Evolutionary conservation across 2,797 vertebrate species (phyloP).

Genomic region (Melanotaenia nigrans): DNA sequence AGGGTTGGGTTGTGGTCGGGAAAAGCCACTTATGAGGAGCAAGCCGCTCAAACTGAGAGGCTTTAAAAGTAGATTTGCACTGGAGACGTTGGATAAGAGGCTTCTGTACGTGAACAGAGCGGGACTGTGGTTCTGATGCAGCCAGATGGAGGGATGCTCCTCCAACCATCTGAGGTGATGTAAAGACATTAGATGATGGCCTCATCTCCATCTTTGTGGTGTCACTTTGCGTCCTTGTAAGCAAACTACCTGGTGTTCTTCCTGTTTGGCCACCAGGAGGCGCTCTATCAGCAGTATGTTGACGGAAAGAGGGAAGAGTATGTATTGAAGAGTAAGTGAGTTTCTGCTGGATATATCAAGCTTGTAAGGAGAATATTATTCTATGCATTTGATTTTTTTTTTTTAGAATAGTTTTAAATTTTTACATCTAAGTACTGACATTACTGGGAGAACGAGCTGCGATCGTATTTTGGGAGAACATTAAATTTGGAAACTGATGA

Average conservation of each 20-base stretch:
- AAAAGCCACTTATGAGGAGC: conserved; percentile 55
- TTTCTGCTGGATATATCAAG: conserved; percentile 18
- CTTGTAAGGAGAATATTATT: conserved; percentile 34
- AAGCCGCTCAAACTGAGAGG: conserved; percentile 42
- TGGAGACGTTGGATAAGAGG: conserved; percentile 51
- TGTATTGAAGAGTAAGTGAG: conserved; percentile 28
- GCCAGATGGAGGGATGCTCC: neutral
- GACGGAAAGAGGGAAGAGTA: conserved; percentile 30
- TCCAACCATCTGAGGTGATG: conserved; percentile 3
- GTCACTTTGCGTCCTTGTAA: neutral
- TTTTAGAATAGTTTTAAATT: conserved; percentile 21
- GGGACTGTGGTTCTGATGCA: conserved; percentile 7
- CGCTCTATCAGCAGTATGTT: conserved; percentile 1
- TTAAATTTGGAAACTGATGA: conserved; percentile 7
- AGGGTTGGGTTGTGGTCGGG: conserved; percentile 30
- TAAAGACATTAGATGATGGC: neutral
- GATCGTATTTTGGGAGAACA: conserved; percentile 14
- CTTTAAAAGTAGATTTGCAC: conserved; percentile 72
- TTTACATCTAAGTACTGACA: conserved; percentile 13
- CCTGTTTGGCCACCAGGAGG: conserved; percentile 32
- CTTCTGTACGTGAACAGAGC: conserved; percentile 34
- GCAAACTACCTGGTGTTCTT: neutral
- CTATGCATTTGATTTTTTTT: conserved; percentile 52
- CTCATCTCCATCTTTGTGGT: neutral
- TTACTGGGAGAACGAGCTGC: conserved; percentile 18